Evolutionary conservation across 2,888 invertebrate genomes (phyloP).

Genomic region (Poecilobothrus nobilitatus): DNA sequence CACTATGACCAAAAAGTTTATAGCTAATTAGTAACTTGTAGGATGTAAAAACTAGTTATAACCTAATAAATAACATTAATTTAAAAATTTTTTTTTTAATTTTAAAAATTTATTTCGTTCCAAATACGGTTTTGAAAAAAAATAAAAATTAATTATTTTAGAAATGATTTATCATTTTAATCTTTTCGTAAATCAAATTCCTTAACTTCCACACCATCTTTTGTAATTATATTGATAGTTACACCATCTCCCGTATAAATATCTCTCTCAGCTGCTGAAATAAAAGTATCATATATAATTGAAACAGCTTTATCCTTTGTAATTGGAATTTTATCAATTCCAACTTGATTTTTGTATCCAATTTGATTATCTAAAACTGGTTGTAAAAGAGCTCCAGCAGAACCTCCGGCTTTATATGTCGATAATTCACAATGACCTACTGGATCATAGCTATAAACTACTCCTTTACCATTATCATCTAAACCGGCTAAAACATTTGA

Average conservation of each 20-base stretch:
- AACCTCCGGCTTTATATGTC: slow-evolving; percentile 81
- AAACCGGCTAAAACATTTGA: slow-evolving; percentile 90
- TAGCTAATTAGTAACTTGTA: too few species aligned
- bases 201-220: slow-evolving; percentile 68
- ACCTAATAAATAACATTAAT: too few species aligned
- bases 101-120: too few species aligned
- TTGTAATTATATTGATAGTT: slow-evolving; percentile 76
- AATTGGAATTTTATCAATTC: slow-evolving; percentile 50
- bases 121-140: too few species aligned
- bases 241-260: slow-evolving; percentile 94
- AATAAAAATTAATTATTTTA: too few species aligned
- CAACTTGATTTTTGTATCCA: slow-evolving; percentile 75
- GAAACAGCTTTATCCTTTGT: slow-evolving; percentile 72
- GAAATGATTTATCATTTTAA: slow-evolving; percentile 46
- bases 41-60: too few species aligned
- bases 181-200: slow-evolving; percentile 75
- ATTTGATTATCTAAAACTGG: slow-evolving; percentile 95
- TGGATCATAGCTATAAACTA: slow-evolving; percentile 94
- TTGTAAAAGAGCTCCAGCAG: slow-evolving; percentile 81
- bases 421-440: slow-evolving; percentile 88
- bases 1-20: too few species aligned
- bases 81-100: too few species aligned
- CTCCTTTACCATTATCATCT: slow-evolving; percentile 87
- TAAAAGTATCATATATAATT: slow-evolving; percentile 90
- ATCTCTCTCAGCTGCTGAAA: slow-evolving; percentile 95